Evolutionary conservation across 2,113 vertebrate species (phyloP), one percentile per base, ranked within the genome.

Genomic region (Xenopus laevis): DNA sequence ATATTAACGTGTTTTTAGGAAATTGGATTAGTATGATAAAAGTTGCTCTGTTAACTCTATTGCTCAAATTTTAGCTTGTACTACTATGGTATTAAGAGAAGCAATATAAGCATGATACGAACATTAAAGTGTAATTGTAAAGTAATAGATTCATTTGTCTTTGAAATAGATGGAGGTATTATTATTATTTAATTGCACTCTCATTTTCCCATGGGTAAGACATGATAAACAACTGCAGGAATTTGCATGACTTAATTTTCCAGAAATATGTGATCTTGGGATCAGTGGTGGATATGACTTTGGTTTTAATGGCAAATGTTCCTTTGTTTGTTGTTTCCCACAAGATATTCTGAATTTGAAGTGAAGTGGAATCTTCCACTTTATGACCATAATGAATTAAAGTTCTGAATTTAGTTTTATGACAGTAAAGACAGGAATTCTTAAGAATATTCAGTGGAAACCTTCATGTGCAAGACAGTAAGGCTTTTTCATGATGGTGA

Each of bases 1-100:
- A 74, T 74, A 68, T 74, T 68, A 74, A 45, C 55, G 61, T 61
- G 68, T 68, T 33, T 67, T 74, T 50, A 74, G 45, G 63, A 66
- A 55, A 58, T 45, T 21, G 30, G 52, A 20, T 60, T 50, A 65
- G 40, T 20, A 50, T 61, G 57, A 67, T 15, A 47, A 44, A 13
- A 33, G 62, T 9, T 10, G 53, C 40, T 47, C 53, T 20, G 5
- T 44, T n/a, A 50, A 57, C 20, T 23, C 30, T 20, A 45, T 53
- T 58, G 50, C 63, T 67, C 59, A 66, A 58, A 74, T 46, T 44
- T 45, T 47, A 60, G 33, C 44, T 27, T 20, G 47, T 74, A 58
- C 67, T 74, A 74, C 33, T 72, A 65, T 16, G 63, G 61, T 45
- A 65, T 65, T 64, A 72, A 65, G 55, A 65, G 62, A 16, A 30